Conservation (phyloP, 2,888 invertebrate species). For the Drosophila peninsularis region DNA sequence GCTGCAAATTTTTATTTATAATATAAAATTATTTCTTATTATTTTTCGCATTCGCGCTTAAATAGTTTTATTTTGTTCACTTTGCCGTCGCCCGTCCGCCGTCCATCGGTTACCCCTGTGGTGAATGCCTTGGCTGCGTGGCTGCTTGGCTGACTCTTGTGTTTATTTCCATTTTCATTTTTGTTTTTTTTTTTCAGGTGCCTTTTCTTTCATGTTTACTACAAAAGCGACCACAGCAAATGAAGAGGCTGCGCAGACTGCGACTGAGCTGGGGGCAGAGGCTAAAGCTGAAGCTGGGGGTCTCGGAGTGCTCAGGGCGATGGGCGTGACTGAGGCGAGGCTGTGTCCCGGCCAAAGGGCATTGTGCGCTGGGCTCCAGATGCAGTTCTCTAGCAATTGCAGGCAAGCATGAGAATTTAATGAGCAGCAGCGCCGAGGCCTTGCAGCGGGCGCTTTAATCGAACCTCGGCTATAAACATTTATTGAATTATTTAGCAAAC, state of each 20-base stretch:
- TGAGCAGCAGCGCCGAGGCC: constrained; percentile 45
- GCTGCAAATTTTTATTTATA: constrained; percentile 11
- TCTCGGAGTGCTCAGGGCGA: background rate
- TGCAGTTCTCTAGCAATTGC: constrained; percentile 43
- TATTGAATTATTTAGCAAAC: constrained; percentile 4
- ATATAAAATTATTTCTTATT: constrained; percentile 22
- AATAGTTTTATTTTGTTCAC: constrained; percentile 56
- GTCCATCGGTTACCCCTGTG: constrained; percentile 19
- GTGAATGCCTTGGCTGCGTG: constrained; percentile 31
- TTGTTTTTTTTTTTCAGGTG: constrained; percentile 19
- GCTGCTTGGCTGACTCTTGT: constrained; percentile 31
- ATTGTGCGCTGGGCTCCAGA: constrained; percentile 31
- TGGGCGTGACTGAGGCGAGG: background rate
- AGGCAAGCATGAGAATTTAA: constrained; percentile 77
- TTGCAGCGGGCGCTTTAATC: constrained; percentile 25
- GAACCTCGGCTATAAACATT: background rate
- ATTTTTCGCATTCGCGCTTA: constrained; percentile 36
- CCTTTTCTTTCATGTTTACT: constrained; percentile 50
- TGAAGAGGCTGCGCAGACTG: constrained; percentile 44
- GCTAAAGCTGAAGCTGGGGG: background rate
- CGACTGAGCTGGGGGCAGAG: background rate
- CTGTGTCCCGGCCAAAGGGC: constrained; percentile 18
- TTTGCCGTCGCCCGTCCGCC: constrained; percentile 21
- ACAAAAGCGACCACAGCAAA: constrained; percentile 53
- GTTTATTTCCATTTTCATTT: constrained; percentile 23